Evolutionary conservation across 1,140 invertebrate genomes (phyloP), one percentile per base, ranked within the genome.

Genomic region (Carposina sasakii): DNA sequence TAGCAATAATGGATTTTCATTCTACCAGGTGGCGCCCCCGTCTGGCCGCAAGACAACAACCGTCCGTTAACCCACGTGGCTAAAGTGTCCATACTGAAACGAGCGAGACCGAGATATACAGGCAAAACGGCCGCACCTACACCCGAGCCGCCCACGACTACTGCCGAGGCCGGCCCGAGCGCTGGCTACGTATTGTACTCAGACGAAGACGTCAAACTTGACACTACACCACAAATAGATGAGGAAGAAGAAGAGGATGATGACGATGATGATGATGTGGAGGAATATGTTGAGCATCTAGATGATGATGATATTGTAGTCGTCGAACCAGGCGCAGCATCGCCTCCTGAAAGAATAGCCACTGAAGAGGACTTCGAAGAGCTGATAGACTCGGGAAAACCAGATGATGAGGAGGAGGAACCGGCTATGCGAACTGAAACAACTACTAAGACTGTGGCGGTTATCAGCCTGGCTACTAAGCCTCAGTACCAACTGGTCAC

Each of bases 11-110:
- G n/a, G n/a, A n/a, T n/a, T n/a, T n/a, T n/a, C n/a, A n/a, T n/a
- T n/a, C n/a, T n/a, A n/a, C n/a, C n/a, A n/a, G n/a, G 92, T 8
- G 92, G 92, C 1, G 89, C 90, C 0, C 92, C 92, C 0, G 91
- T 92, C 86, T 92, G 91, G 54, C 77, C 73, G 3, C 43, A 41
- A 28, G 57, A 54, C 42, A 39, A 41, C 20, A 52, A 75, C 0
- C 73, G 82, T 31, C 85, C 85, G 47, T 74, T 86, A 21, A 72
- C 85, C 0, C 87, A 88, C 57, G 67, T 88, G 3, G 87, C 74
- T 52, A 88, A 88, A 71, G 87, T 88, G 0, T 88, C 87, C 0
- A 88, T 88, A 43, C 67, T 88, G 2, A 88, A 88, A 57, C 77
- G 86, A 2, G 79, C 85, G 0, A 85, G 88, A 19, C 88, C 86